A percentile compares a stretch with the other conserved stretches of the same genome.
Evolutionary conservation across 2,888 invertebrate genomes (phyloP).

Genomic region (Harpagoxenus sublaevis): DNA sequence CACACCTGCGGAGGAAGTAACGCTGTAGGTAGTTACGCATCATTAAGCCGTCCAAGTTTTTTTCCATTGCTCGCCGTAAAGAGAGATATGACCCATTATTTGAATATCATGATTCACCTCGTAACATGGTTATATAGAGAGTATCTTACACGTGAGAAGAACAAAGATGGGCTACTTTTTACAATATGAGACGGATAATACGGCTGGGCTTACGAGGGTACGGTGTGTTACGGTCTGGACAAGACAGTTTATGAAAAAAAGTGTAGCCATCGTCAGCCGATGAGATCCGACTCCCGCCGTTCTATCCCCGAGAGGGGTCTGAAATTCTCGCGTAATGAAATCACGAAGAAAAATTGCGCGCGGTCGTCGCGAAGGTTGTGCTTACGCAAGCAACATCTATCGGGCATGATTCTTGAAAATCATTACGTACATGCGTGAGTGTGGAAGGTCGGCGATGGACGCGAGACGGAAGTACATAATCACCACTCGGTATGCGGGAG

Average conservation of each 20-base stretch:
- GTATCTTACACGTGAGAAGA: neutral
- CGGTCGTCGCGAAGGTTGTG: constrained; percentile 37
- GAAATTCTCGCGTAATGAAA: constrained; percentile 44
- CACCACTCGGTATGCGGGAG: neutral
- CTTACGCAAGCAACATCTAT: constrained; percentile 45
- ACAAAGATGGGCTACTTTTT: constrained; percentile 1
- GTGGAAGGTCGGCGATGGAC: neutral
- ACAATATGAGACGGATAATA: neutral
- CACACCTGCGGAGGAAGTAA: constrained; percentile 39
- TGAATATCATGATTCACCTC: constrained; percentile 29
- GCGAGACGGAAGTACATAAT: constrained; percentile 27
- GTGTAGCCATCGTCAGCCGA: neutral
- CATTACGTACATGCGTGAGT: neutral
- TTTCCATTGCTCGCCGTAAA: neutral
- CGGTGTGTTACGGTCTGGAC: neutral
- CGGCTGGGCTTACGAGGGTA: neutral
- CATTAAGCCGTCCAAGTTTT: constrained; percentile 38
- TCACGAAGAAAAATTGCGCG: constrained; percentile 47
- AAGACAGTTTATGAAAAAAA: constrained; percentile 1
- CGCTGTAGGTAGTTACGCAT: constrained; percentile 36
- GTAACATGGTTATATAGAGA: neutral
- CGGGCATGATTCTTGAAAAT: constrained; percentile 23
- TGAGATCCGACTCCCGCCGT: neutral
- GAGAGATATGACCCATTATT: constrained; percentile 39
- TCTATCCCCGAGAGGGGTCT: neutral